Conservation (phyloP, 2,797 vertebrate species). For the Aldrovandia affinis region DNA sequence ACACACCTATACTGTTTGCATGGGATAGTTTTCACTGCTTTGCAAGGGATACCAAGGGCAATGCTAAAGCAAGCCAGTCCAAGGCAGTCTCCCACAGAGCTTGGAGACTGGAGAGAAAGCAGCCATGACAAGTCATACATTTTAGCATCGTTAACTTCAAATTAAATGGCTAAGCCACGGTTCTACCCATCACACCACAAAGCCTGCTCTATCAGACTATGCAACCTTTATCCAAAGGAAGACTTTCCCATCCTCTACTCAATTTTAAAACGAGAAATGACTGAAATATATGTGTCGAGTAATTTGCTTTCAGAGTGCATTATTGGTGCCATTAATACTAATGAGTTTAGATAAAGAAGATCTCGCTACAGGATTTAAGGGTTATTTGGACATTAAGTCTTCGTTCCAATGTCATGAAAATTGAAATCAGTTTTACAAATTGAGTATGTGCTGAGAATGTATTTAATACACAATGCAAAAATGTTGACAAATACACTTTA, state of each 20-base stretch:
- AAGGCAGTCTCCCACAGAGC: slow-evolving; percentile 58
- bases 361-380: background rate
- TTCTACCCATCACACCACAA: slow-evolving; percentile 4
- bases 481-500: background rate
- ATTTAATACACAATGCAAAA: background rate
- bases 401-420: background rate
- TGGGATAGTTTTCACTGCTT: background rate
- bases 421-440: background rate
- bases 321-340: background rate
- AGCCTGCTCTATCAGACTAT: background rate
- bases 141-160: slow-evolving; percentile 53
- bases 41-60: slow-evolving; percentile 42
- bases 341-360: background rate
- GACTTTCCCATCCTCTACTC: background rate
- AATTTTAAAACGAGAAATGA: background rate
- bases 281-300: background rate
- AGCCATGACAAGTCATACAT: slow-evolving; percentile 34
- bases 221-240: background rate
- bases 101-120: slow-evolving; percentile 43
- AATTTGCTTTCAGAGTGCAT: slow-evolving; percentile 1
- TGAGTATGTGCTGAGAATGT: background rate
- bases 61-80: slow-evolving; percentile 51
- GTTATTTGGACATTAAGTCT: background rate
- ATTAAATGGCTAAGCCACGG: slow-evolving; percentile 55
- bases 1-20: slow-evolving; percentile 17